These are phyloP conservation scores for Capricornis sumatraensis DNA, from an alignment of 2,113 vertebrate species.

Conservation along the genomic window DNA sequence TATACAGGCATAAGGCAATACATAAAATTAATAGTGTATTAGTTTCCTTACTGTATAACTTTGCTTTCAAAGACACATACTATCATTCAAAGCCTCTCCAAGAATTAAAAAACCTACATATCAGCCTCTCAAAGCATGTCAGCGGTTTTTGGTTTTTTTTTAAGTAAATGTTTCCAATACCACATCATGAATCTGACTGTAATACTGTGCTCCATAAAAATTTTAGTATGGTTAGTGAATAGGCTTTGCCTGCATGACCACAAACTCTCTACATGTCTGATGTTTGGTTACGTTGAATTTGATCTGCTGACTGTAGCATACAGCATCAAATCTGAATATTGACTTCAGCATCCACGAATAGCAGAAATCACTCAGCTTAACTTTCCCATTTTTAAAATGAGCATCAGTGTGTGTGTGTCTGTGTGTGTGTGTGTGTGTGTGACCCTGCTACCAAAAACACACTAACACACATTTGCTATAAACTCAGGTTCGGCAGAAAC, in stretches of 20 bases:
- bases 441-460: background rate
- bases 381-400: background rate
- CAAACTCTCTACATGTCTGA: background rate
- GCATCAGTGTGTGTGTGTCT: background rate
- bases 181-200: background rate
- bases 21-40: background rate
- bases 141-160: background rate
- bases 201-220: background rate
- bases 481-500: background rate
- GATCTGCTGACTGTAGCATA: background rate
- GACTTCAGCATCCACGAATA: background rate
- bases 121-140: background rate
- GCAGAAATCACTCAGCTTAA: background rate
- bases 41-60: background rate
- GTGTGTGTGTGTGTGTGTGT: background rate
- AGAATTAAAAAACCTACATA: background rate
- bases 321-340: background rate
- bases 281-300: background rate
- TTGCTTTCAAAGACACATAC: background rate
- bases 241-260: background rate
- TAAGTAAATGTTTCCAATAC: background rate
- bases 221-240: background rate
- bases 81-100: background rate
- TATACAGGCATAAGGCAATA: background rate
- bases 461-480: fast-evolving